Percentiles rank a stretch among this genome's conserved stretches.
Evolutionary conservation across 2,888 invertebrate species (phyloP).

Genomic region (Taphrorychus bicolor): DNA sequence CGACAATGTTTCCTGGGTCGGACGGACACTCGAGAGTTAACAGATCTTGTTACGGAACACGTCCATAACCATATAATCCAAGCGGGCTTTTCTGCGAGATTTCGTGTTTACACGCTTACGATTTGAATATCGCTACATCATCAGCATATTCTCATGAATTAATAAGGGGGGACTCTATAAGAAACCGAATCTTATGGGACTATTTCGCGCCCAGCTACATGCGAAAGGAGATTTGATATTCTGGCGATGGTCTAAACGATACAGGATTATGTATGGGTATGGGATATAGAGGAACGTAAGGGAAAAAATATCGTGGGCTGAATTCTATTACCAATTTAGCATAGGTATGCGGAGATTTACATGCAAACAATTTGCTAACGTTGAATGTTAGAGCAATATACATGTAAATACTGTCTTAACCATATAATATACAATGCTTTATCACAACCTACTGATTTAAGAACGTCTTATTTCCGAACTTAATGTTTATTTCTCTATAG

Average conservation of each 20-base stretch:
- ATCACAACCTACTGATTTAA: no score
- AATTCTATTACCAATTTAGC: conserved; percentile 11
- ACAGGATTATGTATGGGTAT: conserved; percentile 39
- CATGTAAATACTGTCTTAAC: no score
- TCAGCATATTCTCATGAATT: conserved; percentile 35
- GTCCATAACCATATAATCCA: conserved; percentile 3
- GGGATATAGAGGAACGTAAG: conserved; percentile 4
- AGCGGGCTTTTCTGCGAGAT: conserved; percentile 13
- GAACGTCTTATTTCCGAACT: no score
- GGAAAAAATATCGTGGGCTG: no score
- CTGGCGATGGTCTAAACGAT: conserved; percentile 30
- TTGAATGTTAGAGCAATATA: no score
- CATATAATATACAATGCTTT: no score
- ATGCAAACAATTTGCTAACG: no score
- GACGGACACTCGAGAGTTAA: not conserved
- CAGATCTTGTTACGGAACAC: conserved; percentile 16
- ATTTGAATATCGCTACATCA: conserved; percentile 30
- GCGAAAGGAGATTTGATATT: conserved; percentile 36
- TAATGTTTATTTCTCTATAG: no score
- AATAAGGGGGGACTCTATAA: conserved; percentile 26
- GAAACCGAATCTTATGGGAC: conserved; percentile 36
- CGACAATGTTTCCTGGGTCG: conserved; percentile 11
- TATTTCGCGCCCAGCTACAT: conserved; percentile 23
- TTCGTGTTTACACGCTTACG: conserved; percentile 27
- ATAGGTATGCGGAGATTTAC: no score